These are phyloP conservation scores for Graptemys geographica DNA, from an alignment of 2,797 vertebrate genomes.

Conservation along the genomic window DNA sequence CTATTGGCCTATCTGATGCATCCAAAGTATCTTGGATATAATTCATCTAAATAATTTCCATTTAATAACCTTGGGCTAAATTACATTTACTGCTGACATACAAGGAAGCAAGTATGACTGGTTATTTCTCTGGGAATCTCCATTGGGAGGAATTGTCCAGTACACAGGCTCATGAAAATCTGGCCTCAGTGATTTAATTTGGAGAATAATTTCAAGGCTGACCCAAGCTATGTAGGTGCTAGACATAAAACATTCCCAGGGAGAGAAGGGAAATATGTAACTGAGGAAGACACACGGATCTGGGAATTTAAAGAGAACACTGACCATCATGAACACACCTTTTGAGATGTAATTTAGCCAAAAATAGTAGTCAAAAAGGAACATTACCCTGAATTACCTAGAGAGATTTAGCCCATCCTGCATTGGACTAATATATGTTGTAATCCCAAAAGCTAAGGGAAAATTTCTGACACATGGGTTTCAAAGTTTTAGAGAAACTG, in stretches of 20 bases:
- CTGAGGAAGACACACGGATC: not conserved
- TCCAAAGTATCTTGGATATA: constrained; percentile 4
- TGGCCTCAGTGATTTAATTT: not conserved
- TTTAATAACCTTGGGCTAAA: not conserved
- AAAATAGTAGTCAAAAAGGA: not conserved
- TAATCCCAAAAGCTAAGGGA: not conserved
- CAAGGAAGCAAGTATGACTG: not conserved
- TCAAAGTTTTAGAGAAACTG: not conserved
- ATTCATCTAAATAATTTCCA: not conserved
- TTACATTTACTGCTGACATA: not conserved
- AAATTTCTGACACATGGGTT: not conserved
- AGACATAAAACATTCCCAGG: not conserved
- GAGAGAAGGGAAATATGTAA: not conserved
- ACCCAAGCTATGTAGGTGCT: not conserved
- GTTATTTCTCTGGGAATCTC: constrained; percentile 4
- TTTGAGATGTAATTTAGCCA: not conserved
- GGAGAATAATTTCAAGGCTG: not conserved
- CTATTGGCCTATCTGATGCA: not conserved
- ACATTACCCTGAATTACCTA: not conserved
- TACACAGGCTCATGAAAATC: not conserved
- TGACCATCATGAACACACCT: not conserved
- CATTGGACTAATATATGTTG: no score
- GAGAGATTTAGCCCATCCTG: not conserved
- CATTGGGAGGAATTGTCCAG: not conserved
- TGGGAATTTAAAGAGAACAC: not conserved